Evolutionary conservation across 2,888 invertebrate genomes (phyloP).

Genomic region (Zaprionus bogoriensis): DNA sequence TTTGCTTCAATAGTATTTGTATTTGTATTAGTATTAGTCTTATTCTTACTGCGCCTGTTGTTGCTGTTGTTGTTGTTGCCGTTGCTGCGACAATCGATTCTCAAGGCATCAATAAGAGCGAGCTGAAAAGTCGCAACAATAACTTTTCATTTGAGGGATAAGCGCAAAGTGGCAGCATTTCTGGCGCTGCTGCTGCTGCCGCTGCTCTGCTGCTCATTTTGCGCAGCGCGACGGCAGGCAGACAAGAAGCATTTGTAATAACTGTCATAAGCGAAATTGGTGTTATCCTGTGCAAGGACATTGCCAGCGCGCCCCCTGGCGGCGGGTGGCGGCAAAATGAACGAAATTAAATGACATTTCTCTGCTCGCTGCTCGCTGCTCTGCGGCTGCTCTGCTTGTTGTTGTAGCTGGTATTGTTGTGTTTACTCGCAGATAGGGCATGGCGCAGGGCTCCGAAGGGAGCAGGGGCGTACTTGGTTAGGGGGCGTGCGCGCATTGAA

Average conservation of each 20-base stretch:
- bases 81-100: constrained; percentile 57
- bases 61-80: constrained; percentile 10
- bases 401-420: constrained; percentile 12
- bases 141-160: constrained; percentile 70
- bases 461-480: constrained; percentile 13
- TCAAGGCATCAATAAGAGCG: constrained; percentile 51
- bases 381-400: constrained; percentile 19
- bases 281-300: constrained; percentile 67
- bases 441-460: background rate
- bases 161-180: constrained; percentile 60
- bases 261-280: constrained; percentile 77
- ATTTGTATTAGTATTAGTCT: background rate
- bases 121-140: constrained; percentile 53
- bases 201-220: constrained; percentile 49
- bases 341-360: constrained; percentile 68
- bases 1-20: constrained; percentile 13
- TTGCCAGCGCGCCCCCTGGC: constrained; percentile 19
- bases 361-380: constrained; percentile 10
- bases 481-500: constrained; percentile 43
- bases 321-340: constrained; percentile 41
- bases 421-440: background rate
- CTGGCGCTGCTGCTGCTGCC: constrained; percentile 11
- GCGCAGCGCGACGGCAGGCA: constrained; percentile 20
- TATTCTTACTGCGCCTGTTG: background rate
- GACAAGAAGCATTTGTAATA: constrained; percentile 75